Evolutionary conservation across 1,140 invertebrate species (phyloP), one percentile per base, ranked within the genome.

Genomic region (Schlechtendalia chinensis): DNA sequence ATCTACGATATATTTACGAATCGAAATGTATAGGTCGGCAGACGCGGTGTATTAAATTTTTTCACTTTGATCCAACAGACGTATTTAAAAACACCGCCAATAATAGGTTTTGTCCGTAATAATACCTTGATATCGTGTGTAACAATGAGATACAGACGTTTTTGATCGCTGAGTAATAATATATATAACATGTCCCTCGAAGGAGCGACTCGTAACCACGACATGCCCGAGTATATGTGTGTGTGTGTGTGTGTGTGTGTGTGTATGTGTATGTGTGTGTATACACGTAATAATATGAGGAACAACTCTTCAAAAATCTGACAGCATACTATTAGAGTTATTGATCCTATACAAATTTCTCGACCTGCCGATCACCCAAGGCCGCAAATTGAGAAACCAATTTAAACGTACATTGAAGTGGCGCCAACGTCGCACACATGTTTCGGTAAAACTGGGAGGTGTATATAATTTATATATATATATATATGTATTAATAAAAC

Each of bases 261-360:
- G 8, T 39, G 8, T 39, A 39, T 39, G 32, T 8, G 32, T 39
- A 8, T 8, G 32, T 39, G 32, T 8, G 32, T 39, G 32, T 39
- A 39, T 39, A 39, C 32, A 39, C 8, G 17, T 67, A 67, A 39
- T 67, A 69, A 29, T 79, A 61, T 61, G 12, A 63, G 39, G 75
- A 79, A 79, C 75, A 79, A 79, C 75, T 79, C 75, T 61, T 79
- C 75, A 79, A 79, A 79, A 79, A 45, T n/a, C 45, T 79, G 75
- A 79, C 75, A 79, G 75, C 75, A 58, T 59, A 58, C 58, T 58
- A 79, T 79, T 79, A 79, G 29, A 59, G 39, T 47, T 79, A 79
- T 61, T 79, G 75, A 79, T 79, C 29, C 75, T 63, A 79, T 50
- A 79, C 75, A 79, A 79, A 79, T 79, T 79, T 79, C 50, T 61